A percentile compares a stretch with the other conserved stretches of the same genome.
Conservation (phyloP, 2,888 invertebrate species). For the Flexamia atlantica region DNA sequence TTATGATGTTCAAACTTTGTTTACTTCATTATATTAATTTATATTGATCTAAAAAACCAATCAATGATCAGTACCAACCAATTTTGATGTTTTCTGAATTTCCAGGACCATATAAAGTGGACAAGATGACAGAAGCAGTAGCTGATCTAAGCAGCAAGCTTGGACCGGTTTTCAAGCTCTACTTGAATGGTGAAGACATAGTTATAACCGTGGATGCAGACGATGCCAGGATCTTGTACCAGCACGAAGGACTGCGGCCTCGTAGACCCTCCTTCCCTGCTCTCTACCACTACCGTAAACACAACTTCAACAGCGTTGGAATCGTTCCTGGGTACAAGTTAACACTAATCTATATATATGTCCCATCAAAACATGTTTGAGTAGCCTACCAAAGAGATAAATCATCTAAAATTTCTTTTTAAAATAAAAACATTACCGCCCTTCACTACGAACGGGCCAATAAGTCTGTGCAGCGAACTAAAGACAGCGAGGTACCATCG, state of each 20-base stretch:
- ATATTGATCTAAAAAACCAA: too few relatives aligned
- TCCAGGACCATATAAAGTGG: slow-evolving; percentile 73
- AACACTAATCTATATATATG: too few relatives aligned
- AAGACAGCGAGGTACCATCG: too few relatives aligned
- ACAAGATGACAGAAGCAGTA: slow-evolving; percentile 75
- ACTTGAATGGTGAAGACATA: slow-evolving; percentile 75
- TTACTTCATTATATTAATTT: too few relatives aligned
- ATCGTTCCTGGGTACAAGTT: slow-evolving; percentile 76
- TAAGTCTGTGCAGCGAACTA: too few relatives aligned
- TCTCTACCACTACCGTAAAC: slow-evolving; percentile 75
- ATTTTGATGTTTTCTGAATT: slow-evolving; percentile 20
- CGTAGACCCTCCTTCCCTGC: slow-evolving; percentile 77
- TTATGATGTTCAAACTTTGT: too few relatives aligned
- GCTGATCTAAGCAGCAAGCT: slow-evolving; percentile 74
- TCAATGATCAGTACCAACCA: too few relatives aligned
- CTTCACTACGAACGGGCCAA: too few relatives aligned
- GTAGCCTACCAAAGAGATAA: too few relatives aligned
- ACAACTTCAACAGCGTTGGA: slow-evolving; percentile 75
- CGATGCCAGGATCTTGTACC: slow-evolving; percentile 75
- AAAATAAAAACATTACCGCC: too few relatives aligned
- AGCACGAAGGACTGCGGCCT: slow-evolving; percentile 77
- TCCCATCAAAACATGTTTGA: too few relatives aligned
- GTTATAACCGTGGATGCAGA: slow-evolving; percentile 76
- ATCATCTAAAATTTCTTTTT: too few relatives aligned
- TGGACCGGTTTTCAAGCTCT: slow-evolving; percentile 76